Evolutionary conservation across 2,113 vertebrate species (phyloP), one percentile per base, ranked within the genome.

Genomic region (Anser cygnoides): DNA sequence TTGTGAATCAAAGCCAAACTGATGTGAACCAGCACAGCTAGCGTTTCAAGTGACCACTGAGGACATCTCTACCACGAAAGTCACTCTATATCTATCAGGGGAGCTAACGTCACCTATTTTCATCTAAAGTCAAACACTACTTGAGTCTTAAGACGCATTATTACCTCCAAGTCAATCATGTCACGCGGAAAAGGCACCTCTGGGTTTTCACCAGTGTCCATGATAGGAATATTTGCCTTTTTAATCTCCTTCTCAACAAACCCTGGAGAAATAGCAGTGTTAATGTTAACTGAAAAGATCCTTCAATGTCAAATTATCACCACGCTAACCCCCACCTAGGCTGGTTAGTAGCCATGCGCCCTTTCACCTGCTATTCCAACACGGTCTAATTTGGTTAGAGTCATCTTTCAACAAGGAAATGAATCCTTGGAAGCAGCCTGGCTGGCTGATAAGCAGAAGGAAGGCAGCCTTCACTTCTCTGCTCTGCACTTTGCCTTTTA

Each of bases 171-270:
- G 91, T 99, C 99, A 77, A 99, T 99, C 99, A 99, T 99, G 97
- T 99, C 99, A 86, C 99, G 98, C 13, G 99, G 99, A 84, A 99
- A 99, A 50, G 99, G 99, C 67, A 99, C 99, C 97, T 99, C 99
- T 0, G 99, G 99, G 94, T 99, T 99, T 95, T 99, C 99, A 2
- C 99, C 99, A 0, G 99, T 99, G 97, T 99, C 99, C 71, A 99
- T 91, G 58, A 99, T 98, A 4, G 98, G 98, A 85, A 99, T 99
- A 89, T 98, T 98, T 25, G 99, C 99, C 94, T 99, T 99, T 95
- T 99, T 99, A 83, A 99, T 99, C 97, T 99, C 99, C 96, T 99
- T 99, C 92, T 99, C 99, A 73, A 99, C 99, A 98, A 99, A 99
- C 59, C 99, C 99, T 99, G 90, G 8, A 73, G 15, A 82, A 46